Evolutionary conservation across 2,113 vertebrate genomes (phyloP).

Genomic region (Tricholaema leucomelas): DNA sequence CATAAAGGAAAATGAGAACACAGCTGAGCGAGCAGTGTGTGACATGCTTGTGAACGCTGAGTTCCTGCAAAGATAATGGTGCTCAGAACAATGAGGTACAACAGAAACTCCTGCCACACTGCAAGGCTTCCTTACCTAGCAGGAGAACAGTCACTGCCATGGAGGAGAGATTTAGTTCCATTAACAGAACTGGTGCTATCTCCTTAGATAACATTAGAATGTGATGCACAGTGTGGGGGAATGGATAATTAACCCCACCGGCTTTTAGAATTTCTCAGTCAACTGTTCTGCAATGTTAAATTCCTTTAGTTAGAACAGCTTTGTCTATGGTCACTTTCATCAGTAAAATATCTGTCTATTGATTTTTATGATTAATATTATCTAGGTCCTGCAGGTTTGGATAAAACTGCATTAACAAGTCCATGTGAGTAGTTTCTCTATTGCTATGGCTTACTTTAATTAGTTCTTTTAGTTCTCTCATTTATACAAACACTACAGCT

Average conservation of each 20-base stretch:
- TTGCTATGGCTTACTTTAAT: background rate
- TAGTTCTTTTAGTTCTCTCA: slow-evolving; percentile 11
- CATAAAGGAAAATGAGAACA: background rate
- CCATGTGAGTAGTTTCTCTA: background rate
- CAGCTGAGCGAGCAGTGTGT: background rate
- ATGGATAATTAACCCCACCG: background rate
- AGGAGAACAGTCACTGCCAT: background rate
- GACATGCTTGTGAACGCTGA: background rate
- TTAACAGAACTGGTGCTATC: background rate
- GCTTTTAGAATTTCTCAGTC: background rate
- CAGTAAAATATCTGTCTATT: background rate
- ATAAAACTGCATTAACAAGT: background rate
- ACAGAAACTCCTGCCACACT: background rate
- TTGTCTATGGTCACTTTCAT: background rate
- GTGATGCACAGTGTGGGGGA: background rate
- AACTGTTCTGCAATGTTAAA: background rate
- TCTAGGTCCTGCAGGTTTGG: background rate
- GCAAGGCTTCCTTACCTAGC: background rate
- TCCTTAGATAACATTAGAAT: background rate
- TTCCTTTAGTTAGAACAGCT: background rate
- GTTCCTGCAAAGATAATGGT: background rate
- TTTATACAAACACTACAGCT: slow-evolving; percentile 7
- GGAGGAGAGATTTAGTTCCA: background rate
- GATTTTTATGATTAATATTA: background rate
- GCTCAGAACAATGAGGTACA: background rate